These are phyloP conservation scores for Tachuris rubrigastra DNA, from an alignment of 2,113 vertebrate genomes.

Conservation along the genomic window DNA sequence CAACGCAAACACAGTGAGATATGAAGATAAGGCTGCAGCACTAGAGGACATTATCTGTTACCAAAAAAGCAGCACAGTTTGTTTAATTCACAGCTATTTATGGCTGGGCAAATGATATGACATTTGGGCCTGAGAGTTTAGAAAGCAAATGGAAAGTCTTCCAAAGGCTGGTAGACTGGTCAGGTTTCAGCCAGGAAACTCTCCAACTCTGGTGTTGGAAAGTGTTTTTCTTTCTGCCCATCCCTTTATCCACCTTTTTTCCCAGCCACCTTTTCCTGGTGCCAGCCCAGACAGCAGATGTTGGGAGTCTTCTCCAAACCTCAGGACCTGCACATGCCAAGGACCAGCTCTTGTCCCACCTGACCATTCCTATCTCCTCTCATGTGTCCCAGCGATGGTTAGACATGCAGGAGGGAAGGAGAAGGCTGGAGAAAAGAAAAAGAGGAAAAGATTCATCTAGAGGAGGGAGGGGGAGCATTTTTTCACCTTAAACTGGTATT, in stretches of 20 bases:
- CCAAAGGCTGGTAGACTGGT: not conserved
- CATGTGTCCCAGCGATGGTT: not conserved
- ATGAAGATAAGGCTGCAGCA: not conserved
- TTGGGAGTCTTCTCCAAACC: not conserved
- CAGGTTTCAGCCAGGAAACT: not conserved
- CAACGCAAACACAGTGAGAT: slow-evolving; percentile 18
- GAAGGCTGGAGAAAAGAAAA: not conserved
- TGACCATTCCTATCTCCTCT: not conserved
- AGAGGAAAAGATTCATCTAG: not conserved
- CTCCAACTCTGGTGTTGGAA: accelerated
- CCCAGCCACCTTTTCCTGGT: not conserved
- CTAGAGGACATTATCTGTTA: not conserved
- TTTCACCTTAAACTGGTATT: not conserved
- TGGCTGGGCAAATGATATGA: not conserved
- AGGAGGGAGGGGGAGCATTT: not conserved
- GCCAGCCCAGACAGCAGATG: not conserved
- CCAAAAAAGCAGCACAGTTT: not conserved
- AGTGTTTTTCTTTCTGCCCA: not conserved
- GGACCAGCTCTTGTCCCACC: not conserved
- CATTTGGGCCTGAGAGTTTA: not conserved
- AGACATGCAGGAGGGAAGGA: not conserved
- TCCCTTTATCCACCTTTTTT: not conserved
- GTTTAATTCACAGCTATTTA: slow-evolving; percentile 35
- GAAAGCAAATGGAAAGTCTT: not conserved
- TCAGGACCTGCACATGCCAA: not conserved